These are phyloP conservation scores for Berghia stephanieae DNA, from an alignment of 1,140 invertebrate species.

Conservation along the genomic window DNA sequence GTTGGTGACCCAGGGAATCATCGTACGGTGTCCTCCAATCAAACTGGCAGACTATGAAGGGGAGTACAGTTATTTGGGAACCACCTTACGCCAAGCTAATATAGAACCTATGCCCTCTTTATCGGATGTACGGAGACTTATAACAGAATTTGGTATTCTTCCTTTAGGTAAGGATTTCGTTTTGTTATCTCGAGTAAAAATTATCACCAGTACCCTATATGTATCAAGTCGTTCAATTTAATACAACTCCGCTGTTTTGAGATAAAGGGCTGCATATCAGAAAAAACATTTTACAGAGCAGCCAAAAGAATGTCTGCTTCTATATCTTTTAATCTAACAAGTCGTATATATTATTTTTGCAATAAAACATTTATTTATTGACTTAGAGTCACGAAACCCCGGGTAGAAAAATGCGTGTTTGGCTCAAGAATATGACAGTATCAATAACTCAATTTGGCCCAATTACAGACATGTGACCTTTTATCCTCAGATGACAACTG, in stretches of 20 bases:
- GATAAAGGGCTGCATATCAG: too few relatives aligned
- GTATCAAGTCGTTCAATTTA: not conserved
- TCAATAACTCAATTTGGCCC: too few relatives aligned
- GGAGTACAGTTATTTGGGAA: conserved; percentile 79
- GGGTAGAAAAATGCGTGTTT: too few relatives aligned
- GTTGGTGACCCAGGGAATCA: conserved; percentile 87
- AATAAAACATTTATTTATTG: too few relatives aligned
- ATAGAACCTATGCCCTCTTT: conserved; percentile 71
- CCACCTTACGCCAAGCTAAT: conserved; percentile 64
- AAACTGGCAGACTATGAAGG: conserved; percentile 81
- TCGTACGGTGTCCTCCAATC: conserved; percentile 78
- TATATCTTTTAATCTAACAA: too few relatives aligned
- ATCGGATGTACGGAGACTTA: conserved; percentile 87
- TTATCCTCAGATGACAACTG: too few relatives aligned
- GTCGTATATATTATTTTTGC: too few relatives aligned
- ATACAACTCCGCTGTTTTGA: not conserved
- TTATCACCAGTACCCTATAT: not conserved
- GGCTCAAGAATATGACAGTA: too few relatives aligned
- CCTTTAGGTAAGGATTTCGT: conserved; percentile 74
- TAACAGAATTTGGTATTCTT: conserved; percentile 90
- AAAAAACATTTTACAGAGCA: too few relatives aligned
- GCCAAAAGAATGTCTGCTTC: too few relatives aligned
- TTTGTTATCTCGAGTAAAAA: not conserved
- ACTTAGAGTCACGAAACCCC: too few relatives aligned
- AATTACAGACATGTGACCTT: too few relatives aligned